Evolutionary conservation across 1,140 invertebrate genomes (phyloP).

Genomic region (Drosophila kikkawai): DNA sequence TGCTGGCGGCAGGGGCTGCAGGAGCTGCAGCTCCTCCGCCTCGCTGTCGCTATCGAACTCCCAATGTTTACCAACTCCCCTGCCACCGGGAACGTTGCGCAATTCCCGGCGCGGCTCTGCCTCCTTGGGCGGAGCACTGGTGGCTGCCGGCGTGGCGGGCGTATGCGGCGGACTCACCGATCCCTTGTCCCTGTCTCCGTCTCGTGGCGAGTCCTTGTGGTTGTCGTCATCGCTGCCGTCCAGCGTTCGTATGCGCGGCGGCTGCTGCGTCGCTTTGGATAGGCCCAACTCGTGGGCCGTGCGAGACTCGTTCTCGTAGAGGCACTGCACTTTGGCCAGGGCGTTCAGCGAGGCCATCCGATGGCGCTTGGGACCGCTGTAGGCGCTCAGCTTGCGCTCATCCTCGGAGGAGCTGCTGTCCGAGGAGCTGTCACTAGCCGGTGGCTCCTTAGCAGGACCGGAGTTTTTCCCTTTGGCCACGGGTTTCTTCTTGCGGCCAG

Average conservation of each 20-base stretch:
- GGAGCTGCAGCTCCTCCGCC: constrained; percentile 75
- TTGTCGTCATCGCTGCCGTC: constrained; percentile 79
- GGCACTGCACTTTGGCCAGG: constrained; percentile 95
- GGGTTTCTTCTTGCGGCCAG: constrained; percentile 39
- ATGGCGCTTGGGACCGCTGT: constrained; percentile 90
- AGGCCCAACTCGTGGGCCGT: constrained; percentile 88
- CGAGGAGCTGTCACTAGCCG: constrained; percentile 39
- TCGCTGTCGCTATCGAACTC: constrained; percentile 88
- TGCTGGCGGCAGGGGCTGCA: constrained; percentile 46
- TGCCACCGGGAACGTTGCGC: constrained; percentile 90
- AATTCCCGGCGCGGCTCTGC: constrained; percentile 87
- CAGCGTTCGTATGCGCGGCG: constrained; percentile 73
- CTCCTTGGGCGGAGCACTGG: constrained; percentile 17
- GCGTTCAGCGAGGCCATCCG: constrained; percentile 95
- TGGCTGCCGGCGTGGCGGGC: background rate
- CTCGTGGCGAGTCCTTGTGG: constrained; percentile 52
- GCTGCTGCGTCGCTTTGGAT: constrained; percentile 78
- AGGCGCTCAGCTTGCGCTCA: constrained; percentile 71
- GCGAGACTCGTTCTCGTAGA: constrained; percentile 94
- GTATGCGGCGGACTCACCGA: constrained; percentile 36
- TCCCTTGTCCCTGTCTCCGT: constrained; percentile 38
- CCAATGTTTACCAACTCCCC: constrained; percentile 93
- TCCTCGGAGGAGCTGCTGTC: constrained; percentile 75
- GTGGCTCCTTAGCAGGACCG: constrained; percentile 2
- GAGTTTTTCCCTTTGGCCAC: constrained; percentile 15